phyloP scores from a whole-genome alignment of 2,888 invertebrate genomes.

The Habroteleia sp. region DNA sequence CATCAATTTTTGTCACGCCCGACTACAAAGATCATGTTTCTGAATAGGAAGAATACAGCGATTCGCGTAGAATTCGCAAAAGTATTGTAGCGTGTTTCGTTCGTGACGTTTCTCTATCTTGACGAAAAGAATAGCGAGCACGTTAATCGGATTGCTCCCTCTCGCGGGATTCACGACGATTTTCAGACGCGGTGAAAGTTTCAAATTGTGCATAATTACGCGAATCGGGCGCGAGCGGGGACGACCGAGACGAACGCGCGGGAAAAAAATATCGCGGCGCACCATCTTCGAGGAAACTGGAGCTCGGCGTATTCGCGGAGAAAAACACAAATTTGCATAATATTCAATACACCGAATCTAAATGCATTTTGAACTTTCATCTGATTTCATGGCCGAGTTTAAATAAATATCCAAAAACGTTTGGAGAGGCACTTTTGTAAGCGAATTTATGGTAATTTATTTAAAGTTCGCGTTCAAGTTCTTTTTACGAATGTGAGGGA shows the following conservation, averaged over 20 bases:
- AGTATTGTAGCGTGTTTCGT: slow-evolving; percentile 4
- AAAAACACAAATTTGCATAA: slow-evolving; percentile 37
- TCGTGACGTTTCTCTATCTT: slow-evolving; percentile 27
- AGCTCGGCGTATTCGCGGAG: slow-evolving; percentile 1
- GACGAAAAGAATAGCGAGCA: slow-evolving; percentile 34
- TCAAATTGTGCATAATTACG: slow-evolving; percentile 54
- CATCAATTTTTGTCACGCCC: background rate
- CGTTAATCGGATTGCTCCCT: slow-evolving; percentile 52
- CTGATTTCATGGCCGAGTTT: slow-evolving; percentile 6
- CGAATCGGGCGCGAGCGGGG: slow-evolving; percentile 9
- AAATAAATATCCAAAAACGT: slow-evolving; percentile 6
- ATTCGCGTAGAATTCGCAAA: slow-evolving; percentile 11
- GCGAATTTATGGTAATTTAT: slow-evolving; percentile 27
- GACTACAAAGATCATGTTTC: background rate
- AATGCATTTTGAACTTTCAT: slow-evolving; percentile 32
- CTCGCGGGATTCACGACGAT: slow-evolving; percentile 22
- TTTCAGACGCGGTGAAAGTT: slow-evolving; percentile 43
- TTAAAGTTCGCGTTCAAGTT: slow-evolving; percentile 11
- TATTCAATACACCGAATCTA: slow-evolving; percentile 31
- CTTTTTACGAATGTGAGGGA: slow-evolving; percentile 1
- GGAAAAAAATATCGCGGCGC: slow-evolving; percentile 29
- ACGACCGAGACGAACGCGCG: slow-evolving; percentile 4
- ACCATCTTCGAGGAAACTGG: slow-evolving; percentile 38
- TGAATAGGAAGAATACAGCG: slow-evolving; percentile 1
- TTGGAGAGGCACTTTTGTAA: background rate